Evolutionary conservation across 1,140 invertebrate genomes (phyloP).

Genomic region (Pseudomyrmex dendroicus): DNA sequence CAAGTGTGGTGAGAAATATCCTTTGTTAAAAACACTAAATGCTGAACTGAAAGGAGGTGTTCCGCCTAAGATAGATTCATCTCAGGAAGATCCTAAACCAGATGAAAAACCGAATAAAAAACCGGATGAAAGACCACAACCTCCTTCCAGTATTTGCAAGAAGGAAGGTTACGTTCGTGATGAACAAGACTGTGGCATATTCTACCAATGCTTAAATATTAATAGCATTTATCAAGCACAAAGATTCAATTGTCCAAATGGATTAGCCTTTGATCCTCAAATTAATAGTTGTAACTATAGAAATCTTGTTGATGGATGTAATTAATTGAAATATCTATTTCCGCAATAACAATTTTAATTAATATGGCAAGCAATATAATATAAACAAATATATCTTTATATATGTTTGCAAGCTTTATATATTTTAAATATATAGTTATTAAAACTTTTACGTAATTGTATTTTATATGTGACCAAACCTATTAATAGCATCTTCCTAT

Average conservation of each 20-base stretch:
- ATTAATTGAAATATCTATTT: neutral
- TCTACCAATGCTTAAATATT: conserved; percentile 69
- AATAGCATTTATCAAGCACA: neutral
- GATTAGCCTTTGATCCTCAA: conserved; percentile 56
- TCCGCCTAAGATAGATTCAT: conserved; percentile 54
- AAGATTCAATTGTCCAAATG: conserved; percentile 45
- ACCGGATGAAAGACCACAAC: neutral
- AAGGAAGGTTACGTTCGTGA: conserved; percentile 71
- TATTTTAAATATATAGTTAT: neutral
- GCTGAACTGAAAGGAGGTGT: conserved; percentile 72
- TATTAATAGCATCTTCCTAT: too few species aligned
- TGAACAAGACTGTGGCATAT: conserved; percentile 66
- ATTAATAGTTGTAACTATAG: conserved; percentile 58
- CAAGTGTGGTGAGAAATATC: conserved; percentile 87
- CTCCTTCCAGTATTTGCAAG: conserved; percentile 61
- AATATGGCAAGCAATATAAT: neutral
- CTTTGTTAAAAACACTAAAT: conserved; percentile 87
- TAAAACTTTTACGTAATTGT: neutral
- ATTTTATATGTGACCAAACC: neutral
- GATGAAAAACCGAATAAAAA: neutral
- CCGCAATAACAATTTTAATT: neutral
- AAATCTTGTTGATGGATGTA: conserved; percentile 14
- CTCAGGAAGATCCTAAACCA: neutral
- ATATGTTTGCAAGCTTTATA: neutral
- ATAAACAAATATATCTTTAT: conserved; percentile 1